Evolutionary conservation across 35 echinoderm and acorn worm species (phyloP), one percentile per base, ranked within the genome.

Genomic region (Antedon bifida): DNA sequence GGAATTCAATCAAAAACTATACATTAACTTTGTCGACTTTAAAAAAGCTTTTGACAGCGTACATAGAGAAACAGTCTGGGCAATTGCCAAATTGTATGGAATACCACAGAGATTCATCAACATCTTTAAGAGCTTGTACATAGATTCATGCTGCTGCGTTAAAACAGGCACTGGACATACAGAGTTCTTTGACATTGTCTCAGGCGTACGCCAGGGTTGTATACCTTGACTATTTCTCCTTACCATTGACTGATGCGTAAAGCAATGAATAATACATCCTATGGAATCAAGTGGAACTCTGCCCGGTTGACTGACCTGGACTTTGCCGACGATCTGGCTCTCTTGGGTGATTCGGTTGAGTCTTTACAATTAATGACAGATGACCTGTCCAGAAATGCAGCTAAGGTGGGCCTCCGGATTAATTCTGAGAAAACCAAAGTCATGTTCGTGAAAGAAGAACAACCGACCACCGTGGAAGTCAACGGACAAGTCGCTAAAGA

Each of bases 11-110:
- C 32, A 31, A 36, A 21, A 29, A 12, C 39, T 89, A 30, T 79
- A 84, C 73, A 78, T 89, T 0, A 89, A 85, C 32, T 84, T 89
- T 36, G 36, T 84, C 29, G 81, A 89, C 76, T 89, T 78, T 36
- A 75, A 56, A 29, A 89, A 89, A 79, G 87, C 87, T 7, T 89
- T 89, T 46, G 82, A 84, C 31, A 78, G 35, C 44, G 33, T 89
- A 28, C 42, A 89, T 34, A 30, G 82, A 55, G 81, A 84, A n/a
- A 33, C 64, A 14, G 12, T 89, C 11, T 84, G 76, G 87, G 31
- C 39, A 26, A 82, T 84, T 5, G 17, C 74, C 34, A 36, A 36
- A 28, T 17, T 16, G 5, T 89, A 89, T 89, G 87, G 87, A 0
- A 84, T 88, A 55, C 86, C 86, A 76, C 14, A 39, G 39, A 35